These are phyloP conservation scores for Perizoma flavofasciatum DNA, from an alignment of 2,888 invertebrate genomes.

Conservation along the genomic window DNA sequence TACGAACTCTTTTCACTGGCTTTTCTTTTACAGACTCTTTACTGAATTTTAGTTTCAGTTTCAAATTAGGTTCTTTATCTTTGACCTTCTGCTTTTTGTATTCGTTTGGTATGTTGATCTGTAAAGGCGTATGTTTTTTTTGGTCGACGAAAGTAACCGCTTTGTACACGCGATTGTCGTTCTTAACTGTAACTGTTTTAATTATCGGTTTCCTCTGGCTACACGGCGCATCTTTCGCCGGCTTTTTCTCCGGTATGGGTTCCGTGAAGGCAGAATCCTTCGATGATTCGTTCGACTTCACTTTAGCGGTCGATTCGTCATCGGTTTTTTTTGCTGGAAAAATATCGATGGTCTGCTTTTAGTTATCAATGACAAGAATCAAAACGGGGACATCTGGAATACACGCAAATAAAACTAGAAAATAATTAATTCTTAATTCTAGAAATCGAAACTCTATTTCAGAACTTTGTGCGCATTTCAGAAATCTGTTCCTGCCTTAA, in stretches of 20 bases:
- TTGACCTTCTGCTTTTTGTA: slow-evolving; percentile 35
- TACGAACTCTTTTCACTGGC: slow-evolving; percentile 15
- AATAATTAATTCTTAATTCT: too few species aligned
- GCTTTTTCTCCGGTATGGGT: slow-evolving; percentile 24
- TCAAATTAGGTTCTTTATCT: neutral
- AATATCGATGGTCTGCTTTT: too few species aligned
- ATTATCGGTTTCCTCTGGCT: slow-evolving; percentile 49
- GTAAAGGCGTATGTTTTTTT: slow-evolving; percentile 41
- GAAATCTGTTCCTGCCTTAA: too few species aligned
- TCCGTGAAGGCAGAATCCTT: slow-evolving; percentile 27
- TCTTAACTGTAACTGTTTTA: slow-evolving; percentile 45
- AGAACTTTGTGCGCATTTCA: too few species aligned
- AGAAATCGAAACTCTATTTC: too few species aligned
- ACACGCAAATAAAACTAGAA: too few species aligned
- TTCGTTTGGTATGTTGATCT: slow-evolving; percentile 54
- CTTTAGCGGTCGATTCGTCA: slow-evolving; percentile 8
- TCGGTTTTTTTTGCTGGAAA: slow-evolving; percentile 7
- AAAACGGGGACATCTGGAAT: too few species aligned
- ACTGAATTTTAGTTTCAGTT: slow-evolving; percentile 16
- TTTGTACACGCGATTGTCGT: slow-evolving; percentile 48
- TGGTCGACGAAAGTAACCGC: slow-evolving; percentile 60
- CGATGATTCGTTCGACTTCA: slow-evolving; percentile 22
- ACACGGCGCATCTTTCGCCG: slow-evolving; percentile 19
- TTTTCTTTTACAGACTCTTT: slow-evolving; percentile 16
- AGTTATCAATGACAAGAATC: too few species aligned